Base-by-base conservation (phyloP, 2,888 invertebrate species). In the Entomobrya multifasciata region DNA sequence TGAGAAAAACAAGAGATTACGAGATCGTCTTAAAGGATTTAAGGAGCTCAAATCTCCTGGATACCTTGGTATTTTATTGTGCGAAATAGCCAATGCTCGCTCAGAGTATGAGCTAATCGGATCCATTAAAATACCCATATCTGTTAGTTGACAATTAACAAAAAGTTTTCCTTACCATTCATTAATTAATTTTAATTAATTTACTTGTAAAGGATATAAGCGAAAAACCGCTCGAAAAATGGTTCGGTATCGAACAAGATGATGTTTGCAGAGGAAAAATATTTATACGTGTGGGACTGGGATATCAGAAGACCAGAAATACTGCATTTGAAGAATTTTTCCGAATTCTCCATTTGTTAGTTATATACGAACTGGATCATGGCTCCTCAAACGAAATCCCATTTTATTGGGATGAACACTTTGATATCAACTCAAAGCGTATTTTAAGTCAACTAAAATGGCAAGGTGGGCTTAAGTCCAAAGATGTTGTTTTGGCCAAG, bases 401-500 rank as follows among this genome's bases (percentile, higher is more conserved):
- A 1, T 88, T 87, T 30, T 52, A 87, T 47, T 88, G 88, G 88
- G 88, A 88, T 44, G 77, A 85, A 20, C 62, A 84, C 36, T 87
- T 60, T 57, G 81, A 83, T n/a, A 60, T 79, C 62, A 85, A 87
- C 87, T 80, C 81, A 17, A 81, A 88, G 30, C 87, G 87, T 44
- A 79, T 88, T 30, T 47, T 88, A 10, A 41, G 87, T 3, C 87
- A 87, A 65, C 79, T 88, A 22, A 80, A 85, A 62, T 87, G 83
- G 81, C 87, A 87, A 55, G 87, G 88, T 6, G 88, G 88, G 0
- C 78, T 88, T 0, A 87, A 80, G 22, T 77, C 87, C 10, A 88
- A 88, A 44, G 88, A 88, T 55, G 85, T 88, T 72, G 87, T 88
- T 20, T 36, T 88, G n/a, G 85, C 88, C 13, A 88, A 87, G 44